Evolutionary conservation across 2,888 invertebrate genomes (phyloP).

Genomic region (Uropetala carovei): DNA sequence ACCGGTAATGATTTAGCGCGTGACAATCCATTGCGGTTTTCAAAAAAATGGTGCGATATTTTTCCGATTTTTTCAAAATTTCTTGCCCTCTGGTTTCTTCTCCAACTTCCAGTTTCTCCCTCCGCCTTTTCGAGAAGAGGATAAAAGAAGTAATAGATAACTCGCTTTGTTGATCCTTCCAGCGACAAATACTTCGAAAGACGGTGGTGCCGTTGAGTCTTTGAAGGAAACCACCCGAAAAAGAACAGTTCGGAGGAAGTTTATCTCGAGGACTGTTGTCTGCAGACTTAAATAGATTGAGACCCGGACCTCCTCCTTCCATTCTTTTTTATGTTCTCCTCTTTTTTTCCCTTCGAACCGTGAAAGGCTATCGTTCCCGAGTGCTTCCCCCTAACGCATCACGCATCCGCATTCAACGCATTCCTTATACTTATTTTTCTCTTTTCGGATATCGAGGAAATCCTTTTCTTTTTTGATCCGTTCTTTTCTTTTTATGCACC

Average conservation of each 20-base stretch:
- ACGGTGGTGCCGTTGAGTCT: not conserved
- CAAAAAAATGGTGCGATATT: not conserved
- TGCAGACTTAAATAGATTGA: constrained; percentile 20
- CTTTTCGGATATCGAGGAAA: not conserved
- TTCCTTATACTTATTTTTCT: not conserved
- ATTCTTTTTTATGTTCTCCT: not conserved
- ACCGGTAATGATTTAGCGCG: too few relatives aligned
- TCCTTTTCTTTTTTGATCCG: not conserved
- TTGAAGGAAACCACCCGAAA: not conserved
- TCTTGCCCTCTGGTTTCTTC: not conserved
- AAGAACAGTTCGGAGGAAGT: not conserved
- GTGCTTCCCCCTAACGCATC: not conserved
- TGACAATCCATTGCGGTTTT: too few relatives aligned
- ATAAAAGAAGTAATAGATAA: not conserved
- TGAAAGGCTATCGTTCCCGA: not conserved
- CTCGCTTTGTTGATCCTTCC: not conserved
- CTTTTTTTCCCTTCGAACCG: not conserved
- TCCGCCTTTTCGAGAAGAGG: not conserved
- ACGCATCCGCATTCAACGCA: not conserved
- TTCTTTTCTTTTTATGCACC: not conserved
- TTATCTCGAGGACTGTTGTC: not conserved
- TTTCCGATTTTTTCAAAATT: not conserved
- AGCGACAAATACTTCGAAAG: not conserved
- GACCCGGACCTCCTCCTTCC: not conserved
- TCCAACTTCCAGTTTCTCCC: not conserved